A percentile compares a stretch with the other conserved stretches of the same genome.
phyloP scores from a whole-genome alignment of 2,888 invertebrate genomes.

The Geophilus truncorum region DNA sequence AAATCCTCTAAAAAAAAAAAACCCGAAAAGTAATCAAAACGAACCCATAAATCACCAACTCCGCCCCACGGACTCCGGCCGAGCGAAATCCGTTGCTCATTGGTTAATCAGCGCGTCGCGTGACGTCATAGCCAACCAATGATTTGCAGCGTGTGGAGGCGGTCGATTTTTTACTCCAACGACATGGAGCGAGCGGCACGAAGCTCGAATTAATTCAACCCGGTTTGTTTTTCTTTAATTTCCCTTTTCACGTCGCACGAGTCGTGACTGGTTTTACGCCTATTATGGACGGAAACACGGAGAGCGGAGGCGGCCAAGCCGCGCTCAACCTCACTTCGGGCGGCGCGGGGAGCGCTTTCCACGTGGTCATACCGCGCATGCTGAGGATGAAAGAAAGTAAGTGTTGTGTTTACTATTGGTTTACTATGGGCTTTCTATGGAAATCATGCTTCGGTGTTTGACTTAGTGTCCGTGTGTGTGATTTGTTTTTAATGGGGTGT shows the following conservation, averaged over 20 bases:
- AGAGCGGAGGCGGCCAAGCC: background rate
- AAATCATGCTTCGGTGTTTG: too few relatives aligned
- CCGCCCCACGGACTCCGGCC: background rate
- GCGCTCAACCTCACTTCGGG: background rate
- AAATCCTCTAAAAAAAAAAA: too few relatives aligned
- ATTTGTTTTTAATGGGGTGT: too few relatives aligned
- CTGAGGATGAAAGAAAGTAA: conserved; percentile 21
- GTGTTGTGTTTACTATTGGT: too few relatives aligned
- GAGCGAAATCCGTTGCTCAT: background rate
- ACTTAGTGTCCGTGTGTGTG: too few relatives aligned
- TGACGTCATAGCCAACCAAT: background rate
- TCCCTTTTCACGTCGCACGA: background rate
- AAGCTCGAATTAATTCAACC: background rate
- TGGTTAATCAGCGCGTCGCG: background rate
- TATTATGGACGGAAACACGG: background rate
- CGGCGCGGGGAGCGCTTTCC: conserved; percentile 11
- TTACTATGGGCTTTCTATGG: too few relatives aligned
- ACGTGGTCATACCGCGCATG: conserved; percentile 31
- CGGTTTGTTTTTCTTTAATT: background rate
- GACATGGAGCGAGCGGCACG: background rate
- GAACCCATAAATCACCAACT: background rate
- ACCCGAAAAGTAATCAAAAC: background rate
- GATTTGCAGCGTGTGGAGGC: background rate
- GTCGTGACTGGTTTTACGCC: background rate
- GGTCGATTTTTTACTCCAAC: background rate